Conservation (phyloP, 2,888 invertebrate species). For the Ganaspis brasiliensis region DNA sequence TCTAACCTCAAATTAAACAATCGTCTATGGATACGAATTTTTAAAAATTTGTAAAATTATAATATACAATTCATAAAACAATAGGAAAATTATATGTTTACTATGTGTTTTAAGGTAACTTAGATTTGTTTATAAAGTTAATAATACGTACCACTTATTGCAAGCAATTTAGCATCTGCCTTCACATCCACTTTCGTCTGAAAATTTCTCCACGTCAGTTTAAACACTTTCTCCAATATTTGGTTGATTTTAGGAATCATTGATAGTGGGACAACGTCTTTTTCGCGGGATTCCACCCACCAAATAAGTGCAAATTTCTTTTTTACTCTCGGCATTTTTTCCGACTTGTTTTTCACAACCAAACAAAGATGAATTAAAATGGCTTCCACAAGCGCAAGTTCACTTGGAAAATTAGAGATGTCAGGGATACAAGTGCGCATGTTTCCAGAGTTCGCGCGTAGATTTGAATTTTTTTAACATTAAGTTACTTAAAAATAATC, state of each 20-base stretch:
- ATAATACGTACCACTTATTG: conserved; percentile 5
- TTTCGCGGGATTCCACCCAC: background rate
- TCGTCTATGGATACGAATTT: too few species aligned
- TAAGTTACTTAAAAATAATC: too few species aligned
- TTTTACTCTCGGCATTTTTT: conserved; percentile 1
- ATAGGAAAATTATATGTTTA: too few species aligned
- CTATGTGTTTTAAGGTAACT: background rate
- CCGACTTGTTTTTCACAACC: too few species aligned
- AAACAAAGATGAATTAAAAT: too few species aligned
- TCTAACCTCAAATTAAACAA: too few species aligned
- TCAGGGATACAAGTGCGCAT: too few species aligned
- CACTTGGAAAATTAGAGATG: too few species aligned
- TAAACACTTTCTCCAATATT: background rate
- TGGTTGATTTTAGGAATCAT: background rate
- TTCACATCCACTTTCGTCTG: background rate
- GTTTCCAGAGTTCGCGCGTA: too few species aligned
- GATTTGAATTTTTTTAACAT: too few species aligned
- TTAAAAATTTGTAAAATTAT: too few species aligned
- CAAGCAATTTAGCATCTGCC: background rate
- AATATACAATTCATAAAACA: too few species aligned
- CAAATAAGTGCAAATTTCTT: background rate
- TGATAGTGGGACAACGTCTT: background rate
- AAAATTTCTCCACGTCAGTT: background rate
- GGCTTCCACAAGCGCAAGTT: background rate
- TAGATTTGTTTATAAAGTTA: background rate